Conservation (phyloP, 2,113 vertebrate genomes). For the Elephas maximus region DNA sequence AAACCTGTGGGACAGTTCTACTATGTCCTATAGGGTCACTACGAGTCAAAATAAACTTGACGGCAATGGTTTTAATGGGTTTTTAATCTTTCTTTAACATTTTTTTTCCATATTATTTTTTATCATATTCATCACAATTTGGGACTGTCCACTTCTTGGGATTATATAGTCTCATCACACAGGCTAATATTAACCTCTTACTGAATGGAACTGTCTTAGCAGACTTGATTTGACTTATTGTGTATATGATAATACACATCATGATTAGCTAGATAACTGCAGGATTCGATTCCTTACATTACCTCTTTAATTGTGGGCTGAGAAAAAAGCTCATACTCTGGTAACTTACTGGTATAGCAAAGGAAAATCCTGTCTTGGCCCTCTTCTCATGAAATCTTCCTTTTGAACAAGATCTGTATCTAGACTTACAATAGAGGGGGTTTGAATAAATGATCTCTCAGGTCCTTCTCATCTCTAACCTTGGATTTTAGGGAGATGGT, state of each 20-base stretch:
- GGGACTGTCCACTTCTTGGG: not conserved
- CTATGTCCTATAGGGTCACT: too few species aligned
- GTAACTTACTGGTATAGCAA: too few species aligned
- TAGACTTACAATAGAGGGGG: not conserved
- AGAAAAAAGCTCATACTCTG: not conserved
- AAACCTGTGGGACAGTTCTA: too few species aligned
- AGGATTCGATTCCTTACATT: not conserved
- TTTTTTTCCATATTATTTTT: not conserved
- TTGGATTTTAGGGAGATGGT: slow-evolving; percentile 46
- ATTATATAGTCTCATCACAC: not conserved
- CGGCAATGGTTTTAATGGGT: too few species aligned
- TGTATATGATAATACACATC: not conserved
- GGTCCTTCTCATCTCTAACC: not conserved
- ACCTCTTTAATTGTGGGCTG: not conserved
- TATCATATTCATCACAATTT: not conserved
- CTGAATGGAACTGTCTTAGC: not conserved
- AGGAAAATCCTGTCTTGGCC: not conserved
- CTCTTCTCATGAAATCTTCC: not conserved
- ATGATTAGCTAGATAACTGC: not conserved
- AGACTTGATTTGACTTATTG: not conserved
- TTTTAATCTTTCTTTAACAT: not conserved
- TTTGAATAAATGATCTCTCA: not conserved
- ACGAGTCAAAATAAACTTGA: too few species aligned
- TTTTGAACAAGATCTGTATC: not conserved
- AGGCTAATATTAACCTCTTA: slow-evolving; percentile 14